These are phyloP conservation scores for Corvus hawaiiensis DNA, from an alignment of 2,113 vertebrate genomes.

Conservation along the genomic window DNA sequence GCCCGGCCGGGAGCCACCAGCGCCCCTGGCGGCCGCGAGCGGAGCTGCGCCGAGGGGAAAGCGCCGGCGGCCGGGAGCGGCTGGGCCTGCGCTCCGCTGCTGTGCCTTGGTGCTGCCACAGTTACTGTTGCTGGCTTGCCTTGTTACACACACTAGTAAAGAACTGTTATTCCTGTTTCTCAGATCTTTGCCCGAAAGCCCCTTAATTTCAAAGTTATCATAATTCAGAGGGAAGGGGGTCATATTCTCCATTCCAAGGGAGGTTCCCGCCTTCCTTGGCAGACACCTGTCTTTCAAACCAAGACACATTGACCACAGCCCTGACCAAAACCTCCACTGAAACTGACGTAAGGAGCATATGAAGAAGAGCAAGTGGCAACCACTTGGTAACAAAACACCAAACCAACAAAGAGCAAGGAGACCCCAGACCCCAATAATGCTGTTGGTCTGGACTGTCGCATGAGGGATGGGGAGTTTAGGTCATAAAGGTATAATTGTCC, in stretches of 20 bases:
- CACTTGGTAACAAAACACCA: neutral
- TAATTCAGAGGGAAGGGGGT: too few relatives aligned
- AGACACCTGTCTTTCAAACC: neutral
- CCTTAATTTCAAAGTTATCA: neutral
- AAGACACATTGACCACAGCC: neutral
- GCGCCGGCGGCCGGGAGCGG: too few relatives aligned
- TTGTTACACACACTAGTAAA: rapidly evolving
- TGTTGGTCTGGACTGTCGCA: neutral
- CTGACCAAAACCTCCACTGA: neutral
- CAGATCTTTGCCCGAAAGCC: neutral
- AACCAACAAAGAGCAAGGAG: neutral
- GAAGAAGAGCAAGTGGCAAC: neutral
- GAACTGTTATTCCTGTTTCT: too few relatives aligned
- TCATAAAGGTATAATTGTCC: neutral
- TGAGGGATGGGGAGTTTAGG: neutral
- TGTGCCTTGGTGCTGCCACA: rapidly evolving
- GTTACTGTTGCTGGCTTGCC: rapidly evolving
- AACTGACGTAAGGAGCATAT: neutral
- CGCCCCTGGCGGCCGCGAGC: too few relatives aligned
- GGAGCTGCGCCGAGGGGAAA: neutral
- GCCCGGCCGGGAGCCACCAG: too few relatives aligned
- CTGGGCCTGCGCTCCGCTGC: rapidly evolving
- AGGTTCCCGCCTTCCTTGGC: neutral
- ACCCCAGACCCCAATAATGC: neutral
- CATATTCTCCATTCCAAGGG: neutral